Evolutionary conservation across 2,113 vertebrate species (phyloP), one percentile per base, ranked within the genome.

Genomic region (Oreochromis tanganicae): DNA sequence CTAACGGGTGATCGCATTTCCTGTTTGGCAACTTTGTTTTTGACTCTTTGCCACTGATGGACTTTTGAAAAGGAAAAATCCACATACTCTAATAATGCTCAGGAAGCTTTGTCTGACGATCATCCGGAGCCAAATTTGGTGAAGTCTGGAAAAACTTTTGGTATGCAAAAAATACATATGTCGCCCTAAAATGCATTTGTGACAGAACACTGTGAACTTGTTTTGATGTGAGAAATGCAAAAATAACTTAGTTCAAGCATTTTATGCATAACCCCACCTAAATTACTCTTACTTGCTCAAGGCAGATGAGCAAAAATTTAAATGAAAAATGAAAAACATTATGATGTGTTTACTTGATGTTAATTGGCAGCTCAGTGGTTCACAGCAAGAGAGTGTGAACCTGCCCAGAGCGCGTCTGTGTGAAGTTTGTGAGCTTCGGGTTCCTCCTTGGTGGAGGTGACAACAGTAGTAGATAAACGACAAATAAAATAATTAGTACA

Each of bases 141-240:
- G 68, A 7, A 7, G 41, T 29, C 38, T 1, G 41, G 4, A 75
- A 29, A 75, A 0, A 27, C n/a, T 0, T 73, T 27, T 71, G 12
- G n/a, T 14, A 43, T 1, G 12, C 7, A 43, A 71, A 71, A 71
- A 71, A 38, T 34, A 63, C 2, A 63, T 1, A 41, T 2, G 34
- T 3, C 6, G 4, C 38, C 11, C 19, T 66, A 66, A 43, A 71
- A 71, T 0, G 5, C 66, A 73, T 24, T 66, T 71, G 7, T 0
- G 13, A 0, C 38, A 73, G 21, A 43, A 71, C 38, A 71, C 1
- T 71, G n/a, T 71, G 66, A 71, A 68, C 36, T 68, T 68, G 36
- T 38, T 41, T 41, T 73, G 21, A 73, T 48, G 21, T 4, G 14
- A 73, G 68, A 10, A 46, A 73, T 73, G 68, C 68, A 17, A 46